phyloP scores from a whole-genome alignment of 2,888 invertebrate species.

The Eretmocerus hayati region DNA sequence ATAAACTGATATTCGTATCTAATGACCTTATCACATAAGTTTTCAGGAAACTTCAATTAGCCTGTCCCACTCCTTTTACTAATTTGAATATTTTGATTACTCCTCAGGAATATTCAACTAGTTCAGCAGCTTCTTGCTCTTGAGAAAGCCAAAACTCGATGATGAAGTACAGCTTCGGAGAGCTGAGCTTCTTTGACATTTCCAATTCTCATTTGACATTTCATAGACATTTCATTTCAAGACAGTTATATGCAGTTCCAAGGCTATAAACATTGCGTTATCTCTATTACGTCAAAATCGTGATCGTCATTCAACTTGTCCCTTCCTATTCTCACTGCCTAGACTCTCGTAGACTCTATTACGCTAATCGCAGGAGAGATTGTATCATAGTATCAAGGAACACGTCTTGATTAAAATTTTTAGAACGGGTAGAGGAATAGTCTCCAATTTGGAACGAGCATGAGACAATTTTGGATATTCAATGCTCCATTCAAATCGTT shows the following conservation, averaged over 20 bases:
- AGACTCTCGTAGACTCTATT: slow-evolving; percentile 33
- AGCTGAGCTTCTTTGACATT: too few relatives aligned
- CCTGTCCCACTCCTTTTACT: slow-evolving; percentile 37
- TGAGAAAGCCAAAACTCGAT: slow-evolving; percentile 31
- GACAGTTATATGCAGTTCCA: slow-evolving; percentile 42
- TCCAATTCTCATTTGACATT: too few relatives aligned
- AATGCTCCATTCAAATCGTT: neutral
- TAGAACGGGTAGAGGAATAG: too few relatives aligned
- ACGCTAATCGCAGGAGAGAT: too few relatives aligned
- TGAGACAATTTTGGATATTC: too few relatives aligned
- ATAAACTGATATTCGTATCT: too few relatives aligned
- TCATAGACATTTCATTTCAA: too few relatives aligned
- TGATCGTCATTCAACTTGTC: slow-evolving; percentile 41
- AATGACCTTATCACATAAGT: slow-evolving; percentile 44
- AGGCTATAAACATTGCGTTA: too few relatives aligned
- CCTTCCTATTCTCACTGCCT: slow-evolving; percentile 32
- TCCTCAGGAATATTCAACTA: slow-evolving; percentile 44
- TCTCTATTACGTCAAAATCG: slow-evolving; percentile 44
- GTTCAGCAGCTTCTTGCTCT: slow-evolving; percentile 43
- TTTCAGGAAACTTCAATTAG: slow-evolving; percentile 46
- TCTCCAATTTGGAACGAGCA: too few relatives aligned
- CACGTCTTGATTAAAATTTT: too few relatives aligned
- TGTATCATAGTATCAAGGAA: too few relatives aligned
- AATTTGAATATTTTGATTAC: slow-evolving; percentile 25
- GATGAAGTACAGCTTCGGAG: too few relatives aligned